Evolutionary conservation across 2,888 invertebrate genomes (phyloP).

Genomic region (Blastobasis lacticolella): DNA sequence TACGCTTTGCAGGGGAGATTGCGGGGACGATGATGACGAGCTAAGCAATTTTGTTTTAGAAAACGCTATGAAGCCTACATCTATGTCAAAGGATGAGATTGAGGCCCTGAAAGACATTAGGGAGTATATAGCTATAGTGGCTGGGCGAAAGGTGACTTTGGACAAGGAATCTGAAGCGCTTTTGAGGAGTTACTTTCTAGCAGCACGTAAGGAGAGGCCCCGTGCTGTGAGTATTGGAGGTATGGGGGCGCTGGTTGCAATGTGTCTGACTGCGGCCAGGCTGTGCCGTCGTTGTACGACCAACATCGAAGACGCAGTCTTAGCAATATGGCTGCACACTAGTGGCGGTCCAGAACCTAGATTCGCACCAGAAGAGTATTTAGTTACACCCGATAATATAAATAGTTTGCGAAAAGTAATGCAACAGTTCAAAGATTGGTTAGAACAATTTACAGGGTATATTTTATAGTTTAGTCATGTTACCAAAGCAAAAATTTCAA

Average conservation of each 20-base stretch:
- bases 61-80: constrained; percentile 29
- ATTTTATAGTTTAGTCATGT: too few relatives aligned
- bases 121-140: constrained; percentile 44
- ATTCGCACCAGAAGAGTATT: constrained; percentile 54
- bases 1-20: constrained; percentile 49
- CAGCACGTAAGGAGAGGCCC: constrained; percentile 47
- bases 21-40: constrained; percentile 45
- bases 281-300: constrained; percentile 46
- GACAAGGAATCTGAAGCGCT: constrained; percentile 37
- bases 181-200: constrained; percentile 49
- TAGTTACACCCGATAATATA: constrained; percentile 47
- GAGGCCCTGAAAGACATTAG: constrained; percentile 37
- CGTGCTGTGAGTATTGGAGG: constrained; percentile 43
- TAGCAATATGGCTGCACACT: constrained; percentile 62
- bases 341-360: constrained; percentile 53
- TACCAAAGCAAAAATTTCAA: too few relatives aligned
- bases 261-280: constrained; percentile 47
- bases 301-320: constrained; percentile 50
- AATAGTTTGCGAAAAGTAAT: constrained; percentile 43
- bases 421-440: constrained; percentile 49
- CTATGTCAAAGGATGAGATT: constrained; percentile 31
- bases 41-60: constrained; percentile 44
- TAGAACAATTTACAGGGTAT: constrained; percentile 45
- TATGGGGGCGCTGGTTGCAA: constrained; percentile 43
- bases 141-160: constrained; percentile 41